Evolutionary conservation across 1,140 invertebrate genomes (phyloP).

Genomic region (Oppia nitens): DNA sequence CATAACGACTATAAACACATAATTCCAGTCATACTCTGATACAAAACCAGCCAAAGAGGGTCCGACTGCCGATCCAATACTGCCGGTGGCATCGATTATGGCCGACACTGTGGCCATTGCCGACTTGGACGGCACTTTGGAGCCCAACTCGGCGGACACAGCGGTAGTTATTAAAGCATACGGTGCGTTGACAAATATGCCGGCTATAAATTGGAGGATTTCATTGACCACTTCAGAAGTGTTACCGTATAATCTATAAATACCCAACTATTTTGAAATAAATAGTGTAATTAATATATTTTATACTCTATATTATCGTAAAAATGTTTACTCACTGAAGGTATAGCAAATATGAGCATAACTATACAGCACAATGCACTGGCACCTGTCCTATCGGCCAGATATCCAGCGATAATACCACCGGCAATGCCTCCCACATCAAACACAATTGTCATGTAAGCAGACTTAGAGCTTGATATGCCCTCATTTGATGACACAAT

Average conservation of each 20-base stretch:
- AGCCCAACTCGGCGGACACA: constrained; percentile 81
- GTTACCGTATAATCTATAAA: constrained; percentile 54
- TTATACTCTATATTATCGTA: not conserved
- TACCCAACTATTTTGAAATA: constrained; percentile 37
- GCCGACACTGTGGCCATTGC: constrained; percentile 87
- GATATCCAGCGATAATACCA: constrained; percentile 65
- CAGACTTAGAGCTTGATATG: constrained; percentile 35
- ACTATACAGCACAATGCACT: constrained; percentile 63
- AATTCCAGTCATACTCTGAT: constrained; percentile 45
- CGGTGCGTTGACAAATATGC: constrained; percentile 77
- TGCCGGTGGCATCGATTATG: constrained; percentile 91
- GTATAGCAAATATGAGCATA: constrained; percentile 62
- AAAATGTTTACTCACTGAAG: constrained; percentile 43
- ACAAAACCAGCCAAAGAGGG: constrained; percentile 75
- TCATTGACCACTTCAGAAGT: constrained; percentile 39
- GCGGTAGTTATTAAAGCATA: constrained; percentile 91
- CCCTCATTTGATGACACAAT: not conserved
- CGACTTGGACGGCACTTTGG: constrained; percentile 66
- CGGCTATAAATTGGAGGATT: constrained; percentile 52
- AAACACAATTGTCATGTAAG: constrained; percentile 70
- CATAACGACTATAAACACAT: constrained; percentile 86
- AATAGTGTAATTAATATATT: not conserved
- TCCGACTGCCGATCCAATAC: constrained; percentile 69
- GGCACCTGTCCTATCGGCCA: constrained; percentile 65
- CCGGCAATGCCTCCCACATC: constrained; percentile 76